These are phyloP conservation scores for Tipula unca DNA, from an alignment of 2,888 invertebrate species.

Conservation along the genomic window DNA sequence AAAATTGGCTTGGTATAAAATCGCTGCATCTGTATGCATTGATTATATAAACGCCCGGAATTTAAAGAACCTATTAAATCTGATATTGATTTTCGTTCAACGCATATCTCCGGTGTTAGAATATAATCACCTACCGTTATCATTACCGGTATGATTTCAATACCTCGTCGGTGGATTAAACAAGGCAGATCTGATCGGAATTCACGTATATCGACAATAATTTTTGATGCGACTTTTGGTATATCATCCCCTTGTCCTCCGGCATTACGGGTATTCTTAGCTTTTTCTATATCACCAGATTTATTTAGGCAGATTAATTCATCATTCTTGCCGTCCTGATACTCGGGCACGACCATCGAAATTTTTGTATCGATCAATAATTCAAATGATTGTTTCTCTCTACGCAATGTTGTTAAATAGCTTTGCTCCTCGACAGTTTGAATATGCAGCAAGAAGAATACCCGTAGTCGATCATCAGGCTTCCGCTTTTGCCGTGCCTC, in stretches of 20 bases:
- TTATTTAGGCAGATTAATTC: conserved; percentile 45
- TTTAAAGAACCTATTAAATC: conserved; percentile 94
- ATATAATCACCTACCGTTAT: conserved; percentile 94
- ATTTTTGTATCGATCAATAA: conserved; percentile 84
- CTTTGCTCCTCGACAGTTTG: conserved; percentile 96
- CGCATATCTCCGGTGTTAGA: conserved; percentile 90
- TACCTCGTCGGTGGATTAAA: conserved; percentile 83
- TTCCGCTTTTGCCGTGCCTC: conserved; percentile 51
- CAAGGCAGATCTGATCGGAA: conserved; percentile 95
- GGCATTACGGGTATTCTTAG: conserved; percentile 53
- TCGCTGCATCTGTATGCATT: conserved; percentile 88
- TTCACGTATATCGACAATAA: conserved; percentile 95
- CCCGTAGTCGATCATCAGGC: conserved; percentile 49
- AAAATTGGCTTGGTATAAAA: conserved; percentile 81
- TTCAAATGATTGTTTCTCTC: conserved; percentile 94
- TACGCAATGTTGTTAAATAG: conserved; percentile 78
- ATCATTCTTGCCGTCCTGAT: conserved; percentile 79
- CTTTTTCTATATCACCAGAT: conserved; percentile 30
- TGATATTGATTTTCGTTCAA: conserved; percentile 93
- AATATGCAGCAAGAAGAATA: conserved; percentile 85
- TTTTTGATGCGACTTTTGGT: conserved; percentile 37
- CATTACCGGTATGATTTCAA: conserved; percentile 86
- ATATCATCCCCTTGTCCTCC: conserved; percentile 38
- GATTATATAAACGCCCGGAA: conserved; percentile 90
- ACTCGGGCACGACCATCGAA: conserved; percentile 77